Evolutionary conservation across 1,140 invertebrate genomes (phyloP).

Genomic region (Caenorhabditis briggsae): DNA sequence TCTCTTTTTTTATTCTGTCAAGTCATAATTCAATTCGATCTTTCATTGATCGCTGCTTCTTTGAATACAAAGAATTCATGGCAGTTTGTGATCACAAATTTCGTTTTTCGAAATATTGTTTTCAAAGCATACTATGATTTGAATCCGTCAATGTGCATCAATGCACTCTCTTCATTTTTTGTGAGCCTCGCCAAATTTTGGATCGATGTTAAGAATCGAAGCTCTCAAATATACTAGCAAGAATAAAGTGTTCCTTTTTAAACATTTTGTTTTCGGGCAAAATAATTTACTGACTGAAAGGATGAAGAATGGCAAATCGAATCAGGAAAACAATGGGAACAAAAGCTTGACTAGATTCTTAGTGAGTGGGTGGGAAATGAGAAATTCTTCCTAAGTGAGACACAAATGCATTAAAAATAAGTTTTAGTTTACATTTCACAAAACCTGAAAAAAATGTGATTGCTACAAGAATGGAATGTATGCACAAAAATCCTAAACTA

Average conservation of each 20-base stretch:
- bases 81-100: conserved; percentile 32
- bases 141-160: conserved; percentile 21
- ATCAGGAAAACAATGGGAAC: conserved; percentile 22
- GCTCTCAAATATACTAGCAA: conserved; percentile 7
- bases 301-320: conserved; percentile 27
- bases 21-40: conserved; percentile 40
- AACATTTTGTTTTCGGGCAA: neutral
- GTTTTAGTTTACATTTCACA: neutral
- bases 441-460: conserved; percentile 23
- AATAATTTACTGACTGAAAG: conserved; percentile 34
- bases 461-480: conserved; percentile 38
- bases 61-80: conserved; percentile 13
- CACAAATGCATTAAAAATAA: conserved; percentile 22
- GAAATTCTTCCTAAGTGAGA: neutral
- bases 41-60: conserved; percentile 11
- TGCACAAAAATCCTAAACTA: conserved; percentile 31
- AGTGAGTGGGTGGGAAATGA: too few species aligned
- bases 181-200: conserved; percentile 23
- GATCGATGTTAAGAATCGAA: conserved; percentile 16
- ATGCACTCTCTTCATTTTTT: neutral
- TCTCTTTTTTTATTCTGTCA: conserved; percentile 5
- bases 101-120: conserved; percentile 32
- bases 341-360: conserved; percentile 13
- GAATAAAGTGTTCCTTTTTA: neutral
- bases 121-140: conserved; percentile 48